Percentiles rank a stretch among this genome's conserved stretches.
Conservation (phyloP, 2,888 invertebrate species). For the Agriopis marginaria region DNA sequence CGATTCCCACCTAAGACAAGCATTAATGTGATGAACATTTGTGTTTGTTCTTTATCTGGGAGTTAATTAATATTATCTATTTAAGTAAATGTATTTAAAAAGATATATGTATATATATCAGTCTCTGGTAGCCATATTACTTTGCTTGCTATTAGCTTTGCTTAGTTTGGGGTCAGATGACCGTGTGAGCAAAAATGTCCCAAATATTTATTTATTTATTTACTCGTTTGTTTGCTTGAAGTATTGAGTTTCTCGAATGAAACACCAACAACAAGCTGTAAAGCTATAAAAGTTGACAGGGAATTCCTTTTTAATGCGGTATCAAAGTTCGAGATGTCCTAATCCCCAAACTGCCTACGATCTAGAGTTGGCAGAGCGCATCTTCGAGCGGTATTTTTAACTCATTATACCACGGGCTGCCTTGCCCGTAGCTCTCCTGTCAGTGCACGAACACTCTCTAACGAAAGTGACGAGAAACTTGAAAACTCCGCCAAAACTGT, state of each 20-base stretch:
- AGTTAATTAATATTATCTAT: no score
- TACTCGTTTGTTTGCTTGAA: no score
- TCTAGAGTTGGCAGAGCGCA: slow-evolving; percentile 83
- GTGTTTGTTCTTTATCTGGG: no score
- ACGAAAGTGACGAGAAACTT: slow-evolving; percentile 77
- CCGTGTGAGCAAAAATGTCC: no score
- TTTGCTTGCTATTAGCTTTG: no score
- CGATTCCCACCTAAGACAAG: no score
- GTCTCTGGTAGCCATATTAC: no score
- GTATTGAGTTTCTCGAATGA: not conserved
- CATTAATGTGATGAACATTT: no score
- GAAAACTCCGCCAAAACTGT: slow-evolving; percentile 57
- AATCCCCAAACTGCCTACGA: slow-evolving; percentile 68
- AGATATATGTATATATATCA: no score
- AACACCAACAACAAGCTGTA: slow-evolving; percentile 14
- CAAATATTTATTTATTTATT: no score
- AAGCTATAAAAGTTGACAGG: slow-evolving; percentile 45
- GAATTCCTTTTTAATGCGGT: slow-evolving; percentile 59
- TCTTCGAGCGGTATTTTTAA: slow-evolving; percentile 85
- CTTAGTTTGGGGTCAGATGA: no score
- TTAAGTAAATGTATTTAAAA: no score
- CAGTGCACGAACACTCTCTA: slow-evolving; percentile 69
- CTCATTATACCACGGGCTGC: slow-evolving; percentile 83
- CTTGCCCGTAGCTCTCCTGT: slow-evolving; percentile 77
- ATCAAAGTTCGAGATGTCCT: slow-evolving; percentile 81